phyloP scores from a whole-genome alignment of 2,888 invertebrate genomes.

The Isoperla grammatica region DNA sequence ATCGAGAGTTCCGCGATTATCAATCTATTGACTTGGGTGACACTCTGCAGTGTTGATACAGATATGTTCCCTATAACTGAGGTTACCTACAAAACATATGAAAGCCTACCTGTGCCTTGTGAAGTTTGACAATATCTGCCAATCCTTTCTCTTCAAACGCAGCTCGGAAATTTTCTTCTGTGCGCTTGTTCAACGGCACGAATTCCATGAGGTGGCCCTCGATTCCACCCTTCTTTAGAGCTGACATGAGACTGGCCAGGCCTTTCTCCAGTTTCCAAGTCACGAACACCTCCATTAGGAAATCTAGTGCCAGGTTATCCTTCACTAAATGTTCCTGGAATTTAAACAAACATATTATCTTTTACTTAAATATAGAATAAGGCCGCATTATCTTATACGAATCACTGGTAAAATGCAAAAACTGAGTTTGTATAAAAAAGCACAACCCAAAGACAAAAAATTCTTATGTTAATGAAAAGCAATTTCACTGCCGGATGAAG shows the following conservation, averaged over 20 bases:
- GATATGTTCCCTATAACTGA: no score
- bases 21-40: no score
- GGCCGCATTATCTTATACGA: no score
- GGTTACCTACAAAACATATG: no score
- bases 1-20: no score
- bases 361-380: no score
- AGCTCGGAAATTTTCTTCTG: conserved; percentile 78
- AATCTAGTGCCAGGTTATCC: conserved; percentile 90
- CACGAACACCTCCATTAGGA: conserved; percentile 86
- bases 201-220: conserved; percentile 78
- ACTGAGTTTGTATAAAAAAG: no score
- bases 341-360: conserved; percentile 29
- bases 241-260: conserved; percentile 73
- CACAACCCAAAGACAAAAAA: no score
- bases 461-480: no score
- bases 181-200: conserved; percentile 89
- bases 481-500: no score
- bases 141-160: conserved; percentile 76
- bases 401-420: no score
- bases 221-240: conserved; percentile 81
- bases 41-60: no score
- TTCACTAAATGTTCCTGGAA: conserved; percentile 81
- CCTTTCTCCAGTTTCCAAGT: conserved; percentile 91
- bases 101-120: conserved; percentile 46
- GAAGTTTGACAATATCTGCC: conserved; percentile 61